Evolutionary conservation across 2,888 invertebrate species (phyloP), one percentile per base, ranked within the genome.

Genomic region (Philhelius pedissequus): DNA sequence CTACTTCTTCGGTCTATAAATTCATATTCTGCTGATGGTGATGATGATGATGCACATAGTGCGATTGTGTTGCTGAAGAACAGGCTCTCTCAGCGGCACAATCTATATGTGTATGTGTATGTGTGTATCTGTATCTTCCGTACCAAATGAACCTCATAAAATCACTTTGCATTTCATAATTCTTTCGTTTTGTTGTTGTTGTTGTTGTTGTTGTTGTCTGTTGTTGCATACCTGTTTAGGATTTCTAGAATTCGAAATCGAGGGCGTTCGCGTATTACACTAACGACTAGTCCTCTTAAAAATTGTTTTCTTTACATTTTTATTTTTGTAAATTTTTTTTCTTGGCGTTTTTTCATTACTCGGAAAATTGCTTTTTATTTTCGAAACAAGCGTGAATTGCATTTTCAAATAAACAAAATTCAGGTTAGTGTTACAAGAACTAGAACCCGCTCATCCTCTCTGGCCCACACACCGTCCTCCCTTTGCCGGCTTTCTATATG

Each of bases 91-190:
- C 20, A 20, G 22, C 48, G n/a, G 15, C 25, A n/a, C 27, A 8
- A 25, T 40, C 7, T 32, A 15, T 9, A n/a, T 4, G 5, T 38
- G 0, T 40, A 15, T 30, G 35, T 62, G 13, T 68, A 27, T 64
- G 13, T 68, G 35, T 64, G 48, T 54, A 25, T 50, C 40, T 20
- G 9, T n/a, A 30, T 35, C 7, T 15, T 43, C 18, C 43, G 62
- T 66, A 66, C 32, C 70, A 71, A 84, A 76, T 84, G 84, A 84
- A 80, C 75, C 84, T 71, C 71, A 71, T 84, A 80, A 80, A 80
- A 80, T 84, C 80, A 80, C 80, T 76, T 80, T 84, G 56, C 60
- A 71, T 84, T 80, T 84, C 83, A 84, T 76, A 80, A 68, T 79
- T 35, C 64, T 18, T 70, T 40, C 58, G 13, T 6, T 32, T 11